Percentiles rank a stretch among this genome's conserved stretches.
phyloP scores from a whole-genome alignment of 2,113 vertebrate species.

The Abramis brama region DNA sequence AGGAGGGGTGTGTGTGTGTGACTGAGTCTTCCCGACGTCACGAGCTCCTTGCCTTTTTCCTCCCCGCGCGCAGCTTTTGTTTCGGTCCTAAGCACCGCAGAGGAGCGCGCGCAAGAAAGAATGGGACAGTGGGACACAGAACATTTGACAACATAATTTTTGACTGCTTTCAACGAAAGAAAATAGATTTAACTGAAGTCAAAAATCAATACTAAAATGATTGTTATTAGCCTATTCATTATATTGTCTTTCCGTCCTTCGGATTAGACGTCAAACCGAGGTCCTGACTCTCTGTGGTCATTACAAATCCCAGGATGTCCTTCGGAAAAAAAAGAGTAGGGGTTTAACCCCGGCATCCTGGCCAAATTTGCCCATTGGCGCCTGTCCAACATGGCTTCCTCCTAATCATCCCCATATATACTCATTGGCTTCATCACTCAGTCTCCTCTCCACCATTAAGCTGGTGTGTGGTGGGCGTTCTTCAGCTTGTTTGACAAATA shows the following conservation, averaged over 20 bases:
- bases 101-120: constrained; percentile 10
- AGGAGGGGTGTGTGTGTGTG: neutral
- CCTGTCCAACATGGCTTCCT: too few relatives aligned
- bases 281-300: too few relatives aligned
- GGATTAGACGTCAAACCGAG: too few relatives aligned
- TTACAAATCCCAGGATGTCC: too few relatives aligned
- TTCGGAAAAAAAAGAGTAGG: too few relatives aligned
- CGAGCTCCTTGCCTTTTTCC: constrained; percentile 37
- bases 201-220: neutral
- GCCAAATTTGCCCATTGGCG: too few relatives aligned
- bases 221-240: neutral
- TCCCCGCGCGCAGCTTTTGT: constrained; percentile 56
- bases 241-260: too few relatives aligned
- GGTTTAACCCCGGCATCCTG: too few relatives aligned
- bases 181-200: neutral
- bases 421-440: too few relatives aligned
- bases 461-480: too few relatives aligned
- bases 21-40: constrained; percentile 78
- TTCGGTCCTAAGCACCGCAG: constrained; percentile 37
- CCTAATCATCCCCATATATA: too few relatives aligned
- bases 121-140: neutral
- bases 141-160: neutral
- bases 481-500: neutral
- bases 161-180: neutral
- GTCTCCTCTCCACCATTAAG: too few relatives aligned